Evolutionary conservation across 1,140 invertebrate genomes (phyloP), one percentile per base, ranked within the genome.

Genomic region (Druon quercuslanigerum): DNA sequence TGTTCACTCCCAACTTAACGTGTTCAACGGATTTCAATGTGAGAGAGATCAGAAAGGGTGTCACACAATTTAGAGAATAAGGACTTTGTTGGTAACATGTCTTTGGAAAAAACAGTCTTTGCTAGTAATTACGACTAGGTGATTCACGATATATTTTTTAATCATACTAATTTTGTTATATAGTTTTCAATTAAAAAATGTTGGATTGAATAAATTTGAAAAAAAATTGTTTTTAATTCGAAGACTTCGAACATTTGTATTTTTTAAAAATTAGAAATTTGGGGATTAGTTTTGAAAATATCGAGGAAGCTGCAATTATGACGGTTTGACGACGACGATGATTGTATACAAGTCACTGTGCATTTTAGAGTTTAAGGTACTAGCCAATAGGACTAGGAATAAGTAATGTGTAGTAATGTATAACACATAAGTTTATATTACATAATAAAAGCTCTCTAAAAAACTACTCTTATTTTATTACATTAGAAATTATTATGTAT

Each of bases 361-460:
- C 88, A 89, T 89, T 89, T 74, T 90, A 90, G 87, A 76, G 77
- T 74, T 80, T 90, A 90, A 90, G 89, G 76, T 82, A 71, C 74
- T 89, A 90, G 88, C 70, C 73, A 52, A 85, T 89, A 90, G 87
- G 82, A 84, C 52, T 89, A 90, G 86, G 73, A 73, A 79, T 89
- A 90, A 90, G 87, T 85, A 79, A 85, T 82, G 88, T 90, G 88
- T 90, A 90, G 86, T 84, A 82, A 86, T 88, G 88, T 90, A 88
- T 90, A 90, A 88, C 85, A 90, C 80, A 89, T 90, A 90, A 89
- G 87, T 90, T 90, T 90, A 90, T 90, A 90, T 90, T 90, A 90
- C 87, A 90, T 89, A 90, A 90, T 90, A 90, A 89, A 90, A 90
- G 87, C 84, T 89, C 85, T 87, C 83, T 81, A 33, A 88, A 86